Percentiles rank a stretch among this genome's conserved stretches.
Conservation (phyloP, 2,797 vertebrate genomes). For the Gymnoscopelus microlampas region DNA sequence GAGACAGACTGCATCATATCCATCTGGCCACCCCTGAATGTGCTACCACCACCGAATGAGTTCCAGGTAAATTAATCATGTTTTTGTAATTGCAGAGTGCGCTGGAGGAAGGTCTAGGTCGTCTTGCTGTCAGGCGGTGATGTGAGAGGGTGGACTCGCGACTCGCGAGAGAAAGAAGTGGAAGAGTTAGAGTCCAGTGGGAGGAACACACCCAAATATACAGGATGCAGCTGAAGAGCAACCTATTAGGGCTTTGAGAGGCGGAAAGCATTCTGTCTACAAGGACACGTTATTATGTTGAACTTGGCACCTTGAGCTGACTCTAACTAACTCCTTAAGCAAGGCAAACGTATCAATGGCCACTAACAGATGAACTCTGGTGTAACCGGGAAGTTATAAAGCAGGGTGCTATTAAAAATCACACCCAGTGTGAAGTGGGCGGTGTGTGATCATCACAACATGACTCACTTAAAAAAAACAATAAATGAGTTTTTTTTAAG, state of each 20-base stretch:
- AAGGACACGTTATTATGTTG: constrained; percentile 5
- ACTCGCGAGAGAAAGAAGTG: background rate
- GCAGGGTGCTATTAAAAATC: too few species aligned
- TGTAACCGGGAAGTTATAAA: too few species aligned
- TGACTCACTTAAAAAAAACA: too few species aligned
- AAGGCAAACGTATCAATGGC: too few species aligned
- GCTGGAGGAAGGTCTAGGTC: constrained; percentile 31
- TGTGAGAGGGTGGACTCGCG: constrained; percentile 1
- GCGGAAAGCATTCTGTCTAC: background rate
- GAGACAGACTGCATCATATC: constrained; percentile 46
- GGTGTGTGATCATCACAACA: too few species aligned
- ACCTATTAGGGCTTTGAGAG: background rate
- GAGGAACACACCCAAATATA: background rate
- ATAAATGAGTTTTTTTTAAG: too few species aligned
- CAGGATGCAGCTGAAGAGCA: background rate
- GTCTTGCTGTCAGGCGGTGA: constrained; percentile 6
- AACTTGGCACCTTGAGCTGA: background rate
- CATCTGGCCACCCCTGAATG: constrained; percentile 33
- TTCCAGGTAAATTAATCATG: constrained; percentile 58
- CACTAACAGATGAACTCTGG: too few species aligned
- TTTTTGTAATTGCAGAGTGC: constrained; percentile 43
- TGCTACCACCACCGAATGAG: constrained; percentile 10
- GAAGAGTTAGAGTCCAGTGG: background rate
- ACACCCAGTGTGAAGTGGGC: too few species aligned
- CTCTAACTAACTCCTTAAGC: background rate